phyloP scores from a whole-genome alignment of 2,797 vertebrate genomes.

The Siniperca scherzeri region DNA sequence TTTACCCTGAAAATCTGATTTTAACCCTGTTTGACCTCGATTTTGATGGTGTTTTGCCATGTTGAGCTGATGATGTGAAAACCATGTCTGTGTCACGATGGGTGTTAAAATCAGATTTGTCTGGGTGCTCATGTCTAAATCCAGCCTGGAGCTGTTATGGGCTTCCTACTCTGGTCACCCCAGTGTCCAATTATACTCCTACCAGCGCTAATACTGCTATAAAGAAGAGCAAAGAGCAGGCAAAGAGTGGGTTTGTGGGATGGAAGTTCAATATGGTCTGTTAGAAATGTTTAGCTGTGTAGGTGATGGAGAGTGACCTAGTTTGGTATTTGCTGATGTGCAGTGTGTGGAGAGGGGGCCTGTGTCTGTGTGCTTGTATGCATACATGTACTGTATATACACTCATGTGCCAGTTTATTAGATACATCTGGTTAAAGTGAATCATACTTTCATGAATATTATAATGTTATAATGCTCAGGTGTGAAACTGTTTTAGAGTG shows the following conservation, averaged over 20 bases:
- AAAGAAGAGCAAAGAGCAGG: slow-evolving; percentile 33
- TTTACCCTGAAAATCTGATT: slow-evolving; percentile 57
- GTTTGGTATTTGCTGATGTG: slow-evolving; percentile 23
- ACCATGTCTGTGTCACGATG: slow-evolving; percentile 44
- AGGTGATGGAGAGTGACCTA: slow-evolving; percentile 23
- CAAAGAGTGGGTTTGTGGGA: slow-evolving; percentile 23
- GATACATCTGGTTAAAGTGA: neutral
- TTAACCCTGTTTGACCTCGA: slow-evolving; percentile 62
- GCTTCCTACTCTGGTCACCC: slow-evolving; percentile 55
- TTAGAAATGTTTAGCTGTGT: slow-evolving; percentile 21
- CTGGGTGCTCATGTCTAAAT: slow-evolving; percentile 58
- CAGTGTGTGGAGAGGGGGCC: neutral
- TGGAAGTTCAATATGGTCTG: slow-evolving; percentile 18
- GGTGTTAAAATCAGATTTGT: slow-evolving; percentile 68
- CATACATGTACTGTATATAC: neutral
- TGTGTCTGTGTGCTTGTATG: neutral
- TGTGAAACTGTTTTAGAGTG: neutral
- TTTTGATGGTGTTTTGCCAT: slow-evolving; percentile 57
- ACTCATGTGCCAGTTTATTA: neutral
- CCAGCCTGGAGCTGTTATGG: slow-evolving; percentile 52
- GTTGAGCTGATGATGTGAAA: slow-evolving; percentile 53
- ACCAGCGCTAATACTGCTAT: slow-evolving; percentile 27
- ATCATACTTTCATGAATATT: neutral
- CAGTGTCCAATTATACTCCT: slow-evolving; percentile 64
- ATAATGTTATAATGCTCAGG: neutral